These are phyloP conservation scores for Axinella damicornis DNA, from an alignment of 37 sponge, comb jelly and placozoan species.

Conservation along the genomic window DNA sequence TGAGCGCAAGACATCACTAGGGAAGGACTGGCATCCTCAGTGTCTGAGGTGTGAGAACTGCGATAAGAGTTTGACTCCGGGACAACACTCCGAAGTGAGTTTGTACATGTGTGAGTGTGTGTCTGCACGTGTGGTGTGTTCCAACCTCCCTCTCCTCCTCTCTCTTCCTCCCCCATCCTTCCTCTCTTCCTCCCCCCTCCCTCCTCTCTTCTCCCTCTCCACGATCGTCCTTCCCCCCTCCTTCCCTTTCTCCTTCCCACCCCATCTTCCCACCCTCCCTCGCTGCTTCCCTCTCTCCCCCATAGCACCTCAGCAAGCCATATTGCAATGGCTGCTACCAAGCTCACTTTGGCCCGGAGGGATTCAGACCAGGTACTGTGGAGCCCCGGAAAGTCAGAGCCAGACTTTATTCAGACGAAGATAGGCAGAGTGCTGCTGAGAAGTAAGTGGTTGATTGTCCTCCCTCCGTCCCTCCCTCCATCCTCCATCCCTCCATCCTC, in stretches of 20 bases:
- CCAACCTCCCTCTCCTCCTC: too few relatives aligned
- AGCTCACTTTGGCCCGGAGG: constrained; percentile 73
- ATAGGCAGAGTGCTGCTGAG: neutral
- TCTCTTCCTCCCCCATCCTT: too few relatives aligned
- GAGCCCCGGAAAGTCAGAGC: constrained; percentile 54
- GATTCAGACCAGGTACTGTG: constrained; percentile 55
- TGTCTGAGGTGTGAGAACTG: constrained; percentile 83
- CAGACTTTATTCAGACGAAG: too few relatives aligned
- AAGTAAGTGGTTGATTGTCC: constrained; percentile 7
- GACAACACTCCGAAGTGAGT: constrained; percentile 82
- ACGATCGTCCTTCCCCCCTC: too few relatives aligned
- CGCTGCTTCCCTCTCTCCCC: neutral
- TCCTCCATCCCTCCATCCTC: too few relatives aligned
- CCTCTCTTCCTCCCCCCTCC: neutral
- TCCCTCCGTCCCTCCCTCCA: too few relatives aligned
- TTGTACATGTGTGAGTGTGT: too few relatives aligned
- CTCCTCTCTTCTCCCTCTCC: too few relatives aligned
- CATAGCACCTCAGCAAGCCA: constrained; percentile 70
- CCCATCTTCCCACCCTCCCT: neutral
- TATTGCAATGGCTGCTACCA: constrained; percentile 87
- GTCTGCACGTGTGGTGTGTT: too few relatives aligned
- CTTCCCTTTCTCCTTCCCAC: neutral
- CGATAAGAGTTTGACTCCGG: constrained; percentile 76
- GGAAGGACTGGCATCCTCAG: constrained; percentile 84
- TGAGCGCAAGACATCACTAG: constrained; percentile 73